Evolutionary conservation across 2,113 vertebrate genomes (phyloP).

Genomic region (Fregetta grallaria): DNA sequence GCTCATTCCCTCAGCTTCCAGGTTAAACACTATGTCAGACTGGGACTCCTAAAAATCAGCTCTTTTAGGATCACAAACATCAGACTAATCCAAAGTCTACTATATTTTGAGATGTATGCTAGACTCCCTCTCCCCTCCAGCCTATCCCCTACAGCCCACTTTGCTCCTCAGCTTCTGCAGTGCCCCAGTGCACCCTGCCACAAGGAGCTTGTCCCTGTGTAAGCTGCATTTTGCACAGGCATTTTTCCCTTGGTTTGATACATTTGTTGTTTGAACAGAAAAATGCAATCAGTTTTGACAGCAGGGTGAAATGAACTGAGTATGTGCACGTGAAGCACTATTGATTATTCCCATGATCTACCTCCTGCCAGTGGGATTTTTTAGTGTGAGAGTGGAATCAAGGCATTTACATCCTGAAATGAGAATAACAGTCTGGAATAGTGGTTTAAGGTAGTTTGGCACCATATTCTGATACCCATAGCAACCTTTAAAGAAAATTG

Average conservation of each 20-base stretch:
- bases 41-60: not conserved
- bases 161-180: not conserved
- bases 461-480: not conserved
- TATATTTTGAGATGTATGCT: too few relatives aligned
- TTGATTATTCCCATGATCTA: not conserved
- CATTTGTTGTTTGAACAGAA: not conserved
- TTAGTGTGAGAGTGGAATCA: not conserved
- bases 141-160: not conserved
- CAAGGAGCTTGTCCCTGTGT: not conserved
- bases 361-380: not conserved
- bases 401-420: not conserved
- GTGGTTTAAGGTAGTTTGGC: slow-evolving; percentile 2
- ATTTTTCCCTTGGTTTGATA: not conserved
- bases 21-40: not conserved
- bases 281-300: not conserved
- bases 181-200: not conserved
- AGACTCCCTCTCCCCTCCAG: not conserved
- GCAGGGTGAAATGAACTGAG: not conserved
- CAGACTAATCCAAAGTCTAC: not conserved
- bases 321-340: not conserved
- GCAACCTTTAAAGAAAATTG: not conserved
- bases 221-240: not conserved
- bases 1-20: not conserved
- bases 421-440: not conserved
- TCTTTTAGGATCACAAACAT: not conserved